Conservation (phyloP, 2,888 invertebrate species). For the Spilosoma lubricipeda region DNA sequence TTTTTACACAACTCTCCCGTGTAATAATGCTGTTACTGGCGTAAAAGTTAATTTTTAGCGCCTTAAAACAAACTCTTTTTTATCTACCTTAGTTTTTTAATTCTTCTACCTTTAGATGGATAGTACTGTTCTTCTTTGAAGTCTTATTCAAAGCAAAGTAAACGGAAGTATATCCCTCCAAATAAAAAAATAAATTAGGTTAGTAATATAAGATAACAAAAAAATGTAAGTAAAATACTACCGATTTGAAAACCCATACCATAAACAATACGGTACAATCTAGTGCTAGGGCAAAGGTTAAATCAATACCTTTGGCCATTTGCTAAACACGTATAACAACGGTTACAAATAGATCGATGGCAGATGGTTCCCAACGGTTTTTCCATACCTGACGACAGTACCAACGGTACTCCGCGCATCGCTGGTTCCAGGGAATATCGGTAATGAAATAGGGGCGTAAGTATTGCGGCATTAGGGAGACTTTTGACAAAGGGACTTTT, state of each 20-base stretch:
- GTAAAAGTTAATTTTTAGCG: too few relatives aligned
- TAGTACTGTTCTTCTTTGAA: too few relatives aligned
- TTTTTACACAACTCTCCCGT: too few relatives aligned
- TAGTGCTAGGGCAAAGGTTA: not conserved
- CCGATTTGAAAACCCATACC: not conserved
- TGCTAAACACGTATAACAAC: constrained; percentile 10
- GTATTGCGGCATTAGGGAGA: not conserved
- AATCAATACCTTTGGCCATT: constrained; percentile 11
- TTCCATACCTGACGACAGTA: constrained; percentile 20
- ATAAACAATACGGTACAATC: not conserved
- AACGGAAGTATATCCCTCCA: too few relatives aligned
- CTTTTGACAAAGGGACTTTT: not conserved
- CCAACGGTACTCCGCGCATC: constrained; percentile 57
- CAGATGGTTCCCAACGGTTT: constrained; percentile 53
- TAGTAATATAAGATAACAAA: not conserved
- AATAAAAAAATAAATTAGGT: not conserved
- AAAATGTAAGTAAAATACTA: not conserved
- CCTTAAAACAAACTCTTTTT: too few relatives aligned
- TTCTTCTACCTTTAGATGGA: too few relatives aligned
- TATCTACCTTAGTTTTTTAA: too few relatives aligned
- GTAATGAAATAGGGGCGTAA: not conserved
- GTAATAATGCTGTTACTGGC: too few relatives aligned
- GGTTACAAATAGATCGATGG: constrained; percentile 22
- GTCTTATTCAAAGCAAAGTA: too few relatives aligned
- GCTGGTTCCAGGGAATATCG: constrained; percentile 18